These are phyloP conservation scores for Rhagologus leucostigma DNA, from an alignment of 2,113 vertebrate genomes.

Conservation along the genomic window DNA sequence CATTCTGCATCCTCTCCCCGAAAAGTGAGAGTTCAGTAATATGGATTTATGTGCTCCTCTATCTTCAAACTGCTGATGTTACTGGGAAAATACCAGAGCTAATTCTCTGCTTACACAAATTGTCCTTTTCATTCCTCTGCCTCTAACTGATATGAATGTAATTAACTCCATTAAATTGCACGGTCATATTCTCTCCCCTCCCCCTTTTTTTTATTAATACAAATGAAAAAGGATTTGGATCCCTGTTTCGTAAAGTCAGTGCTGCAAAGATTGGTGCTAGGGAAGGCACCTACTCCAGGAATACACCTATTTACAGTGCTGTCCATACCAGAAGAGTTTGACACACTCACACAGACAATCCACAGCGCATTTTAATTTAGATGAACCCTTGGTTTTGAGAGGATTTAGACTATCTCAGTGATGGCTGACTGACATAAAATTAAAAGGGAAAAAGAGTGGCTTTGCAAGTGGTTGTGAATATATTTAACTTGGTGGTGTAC, in stretches of 20 bases:
- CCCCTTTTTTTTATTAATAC: background rate
- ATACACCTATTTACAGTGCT: background rate
- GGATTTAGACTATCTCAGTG: background rate
- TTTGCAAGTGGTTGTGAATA: constrained; percentile 21
- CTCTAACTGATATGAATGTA: background rate
- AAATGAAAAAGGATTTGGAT: background rate
- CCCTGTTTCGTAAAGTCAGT: background rate
- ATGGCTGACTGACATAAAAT: constrained; percentile 25
- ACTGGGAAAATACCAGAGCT: background rate
- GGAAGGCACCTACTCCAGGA: background rate
- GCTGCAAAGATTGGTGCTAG: background rate
- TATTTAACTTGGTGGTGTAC: constrained; percentile 14
- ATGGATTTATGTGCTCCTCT: background rate
- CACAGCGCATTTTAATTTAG: background rate
- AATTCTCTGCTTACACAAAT: background rate
- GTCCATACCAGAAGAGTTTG: background rate
- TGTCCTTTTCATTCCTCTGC: background rate
- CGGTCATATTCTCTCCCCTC: background rate
- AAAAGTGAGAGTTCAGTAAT: background rate
- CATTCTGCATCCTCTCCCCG: background rate
- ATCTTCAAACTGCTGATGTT: background rate
- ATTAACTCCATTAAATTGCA: constrained; percentile 2
- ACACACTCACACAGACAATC: background rate
- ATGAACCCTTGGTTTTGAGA: background rate
- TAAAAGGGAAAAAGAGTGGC: background rate